phyloP scores from a whole-genome alignment of 2,113 vertebrate species.

The Australoheros scitulus region DNA sequence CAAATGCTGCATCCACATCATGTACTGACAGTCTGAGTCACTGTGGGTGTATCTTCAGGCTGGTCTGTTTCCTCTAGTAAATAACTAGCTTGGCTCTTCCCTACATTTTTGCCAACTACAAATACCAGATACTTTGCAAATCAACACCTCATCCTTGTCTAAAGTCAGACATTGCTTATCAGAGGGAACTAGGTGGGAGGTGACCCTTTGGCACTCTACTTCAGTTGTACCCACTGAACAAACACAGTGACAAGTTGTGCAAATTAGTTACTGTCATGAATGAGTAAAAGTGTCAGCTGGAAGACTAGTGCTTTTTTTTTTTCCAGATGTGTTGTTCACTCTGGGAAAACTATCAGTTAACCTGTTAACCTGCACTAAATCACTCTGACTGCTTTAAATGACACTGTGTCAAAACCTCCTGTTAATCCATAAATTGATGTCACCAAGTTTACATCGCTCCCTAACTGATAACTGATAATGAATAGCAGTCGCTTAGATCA shows the following conservation, averaged over 20 bases:
- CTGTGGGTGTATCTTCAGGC: constrained; percentile 32
- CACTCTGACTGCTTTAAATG: constrained; percentile 26
- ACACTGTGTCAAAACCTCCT: constrained; percentile 15
- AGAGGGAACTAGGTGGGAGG: neutral
- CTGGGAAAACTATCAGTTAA: constrained; percentile 46
- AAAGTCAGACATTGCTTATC: constrained; percentile 7
- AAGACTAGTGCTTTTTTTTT: constrained; percentile 12
- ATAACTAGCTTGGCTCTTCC: neutral
- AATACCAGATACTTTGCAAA: constrained; percentile 10
- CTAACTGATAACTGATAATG: constrained; percentile 28
- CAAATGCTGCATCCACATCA: constrained; percentile 35
- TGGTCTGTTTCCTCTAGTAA: neutral
- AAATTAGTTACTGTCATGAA: neutral
- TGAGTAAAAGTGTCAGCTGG: constrained; percentile 30
- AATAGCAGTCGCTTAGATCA: neutral
- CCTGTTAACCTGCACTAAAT: constrained; percentile 48
- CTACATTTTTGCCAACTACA: constrained; percentile 1
- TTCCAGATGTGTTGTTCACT: constrained; percentile 38
- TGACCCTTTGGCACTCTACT: neutral
- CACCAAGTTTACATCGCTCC: constrained; percentile 52
- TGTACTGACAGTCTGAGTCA: constrained; percentile 37
- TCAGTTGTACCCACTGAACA: neutral
- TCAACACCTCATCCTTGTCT: constrained; percentile 17
- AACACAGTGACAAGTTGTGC: neutral
- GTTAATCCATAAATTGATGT: constrained; percentile 36